Percentiles rank a stretch among this genome's conserved stretches.
These are phyloP conservation scores for Nudaria mundana DNA, from an alignment of 2,888 invertebrate genomes.

Conservation along the genomic window DNA sequence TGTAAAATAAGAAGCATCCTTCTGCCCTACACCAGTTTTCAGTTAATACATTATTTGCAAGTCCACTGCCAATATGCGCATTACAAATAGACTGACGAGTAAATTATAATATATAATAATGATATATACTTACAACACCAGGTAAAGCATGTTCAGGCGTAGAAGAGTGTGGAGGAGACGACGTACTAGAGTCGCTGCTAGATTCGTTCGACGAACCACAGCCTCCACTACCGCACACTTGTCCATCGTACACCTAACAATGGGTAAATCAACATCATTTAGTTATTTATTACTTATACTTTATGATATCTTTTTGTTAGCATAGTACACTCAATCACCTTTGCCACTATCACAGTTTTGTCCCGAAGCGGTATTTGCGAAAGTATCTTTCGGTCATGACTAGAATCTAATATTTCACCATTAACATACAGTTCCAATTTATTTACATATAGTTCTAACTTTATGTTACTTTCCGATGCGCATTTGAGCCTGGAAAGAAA, in stretches of 20 bases:
- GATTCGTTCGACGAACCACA: slow-evolving; percentile 86
- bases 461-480: slow-evolving; percentile 83
- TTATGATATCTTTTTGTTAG: too few species aligned
- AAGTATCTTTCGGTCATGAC: slow-evolving; percentile 92
- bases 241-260: slow-evolving; percentile 67
- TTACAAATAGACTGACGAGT: too few species aligned
- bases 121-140: slow-evolving; percentile 87
- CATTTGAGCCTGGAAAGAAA: slow-evolving; percentile 73
- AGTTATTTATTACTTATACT: too few species aligned
- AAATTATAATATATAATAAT: background rate
- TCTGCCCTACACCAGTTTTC: too few species aligned
- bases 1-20: too few species aligned
- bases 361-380: slow-evolving; percentile 92
- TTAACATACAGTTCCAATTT: slow-evolving; percentile 95
- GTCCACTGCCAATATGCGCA: too few species aligned
- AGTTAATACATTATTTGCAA: too few species aligned
- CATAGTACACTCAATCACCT: slow-evolving; percentile 47
- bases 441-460: slow-evolving; percentile 94
- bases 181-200: slow-evolving; percentile 96
- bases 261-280: background rate
- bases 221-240: slow-evolving; percentile 72
- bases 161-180: slow-evolving; percentile 93
- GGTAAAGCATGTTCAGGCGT: slow-evolving; percentile 95
- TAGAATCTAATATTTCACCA: slow-evolving; percentile 92
- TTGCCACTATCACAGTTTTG: slow-evolving; percentile 88